A percentile compares a stretch with the other conserved stretches of the same genome.
phyloP scores from a whole-genome alignment of 2,888 invertebrate species.

The Furcula furcula region DNA sequence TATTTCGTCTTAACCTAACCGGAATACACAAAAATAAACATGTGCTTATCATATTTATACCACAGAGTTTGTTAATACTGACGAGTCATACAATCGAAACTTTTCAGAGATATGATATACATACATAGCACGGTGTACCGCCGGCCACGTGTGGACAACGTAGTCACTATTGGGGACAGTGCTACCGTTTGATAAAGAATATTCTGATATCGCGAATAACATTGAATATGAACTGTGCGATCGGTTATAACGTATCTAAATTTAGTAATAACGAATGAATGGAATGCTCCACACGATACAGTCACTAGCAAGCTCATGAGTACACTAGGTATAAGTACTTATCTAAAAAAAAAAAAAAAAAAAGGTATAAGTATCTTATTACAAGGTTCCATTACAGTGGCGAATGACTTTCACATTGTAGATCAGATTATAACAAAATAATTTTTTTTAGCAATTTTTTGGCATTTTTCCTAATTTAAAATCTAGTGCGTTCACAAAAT shows the following conservation, averaged over 20 bases:
- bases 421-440: constrained; percentile 58
- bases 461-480: constrained; percentile 53
- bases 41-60: constrained; percentile 58
- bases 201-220: constrained; percentile 23
- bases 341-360: too few relatives aligned
- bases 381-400: constrained; percentile 33
- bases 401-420: constrained; percentile 30
- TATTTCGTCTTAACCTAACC: constrained; percentile 61
- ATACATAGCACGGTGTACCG: constrained; percentile 28
- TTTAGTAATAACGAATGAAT: constrained; percentile 31
- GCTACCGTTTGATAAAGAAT: constrained; percentile 14
- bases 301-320: constrained; percentile 59
- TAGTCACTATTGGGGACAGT: constrained; percentile 6
- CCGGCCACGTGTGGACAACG: not conserved
- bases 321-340: too few relatives aligned
- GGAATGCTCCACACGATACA: constrained; percentile 31
- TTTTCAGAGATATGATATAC: constrained; percentile 74
- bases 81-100: constrained; percentile 56
- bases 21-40: constrained; percentile 59
- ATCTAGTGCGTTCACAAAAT: constrained; percentile 64
- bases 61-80: constrained; percentile 77
- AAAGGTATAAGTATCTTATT: constrained; percentile 45
- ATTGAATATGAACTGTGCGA: constrained; percentile 19
- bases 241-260: constrained; percentile 24
- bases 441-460: constrained; percentile 62